These are phyloP conservation scores for Calliphora vicina DNA, from an alignment of 1,140 invertebrate species.

Conservation along the genomic window DNA sequence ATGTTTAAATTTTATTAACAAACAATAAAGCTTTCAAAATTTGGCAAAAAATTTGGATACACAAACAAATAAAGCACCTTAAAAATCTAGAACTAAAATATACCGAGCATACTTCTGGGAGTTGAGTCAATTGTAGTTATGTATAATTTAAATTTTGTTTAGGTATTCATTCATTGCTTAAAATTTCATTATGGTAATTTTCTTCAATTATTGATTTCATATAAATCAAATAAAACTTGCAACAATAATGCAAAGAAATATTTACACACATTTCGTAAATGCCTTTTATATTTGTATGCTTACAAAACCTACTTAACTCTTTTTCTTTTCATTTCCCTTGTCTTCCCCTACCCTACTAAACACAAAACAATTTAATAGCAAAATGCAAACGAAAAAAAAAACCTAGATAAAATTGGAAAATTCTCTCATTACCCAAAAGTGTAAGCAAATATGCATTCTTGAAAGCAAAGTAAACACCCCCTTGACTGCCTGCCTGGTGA, in stretches of 20 bases:
- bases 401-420: not conserved
- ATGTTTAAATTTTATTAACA: not conserved
- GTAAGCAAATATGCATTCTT: constrained; percentile 1
- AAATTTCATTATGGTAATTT: constrained; percentile 17
- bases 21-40: not conserved
- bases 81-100: not conserved
- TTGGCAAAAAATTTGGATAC: not conserved
- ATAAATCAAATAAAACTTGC: not conserved
- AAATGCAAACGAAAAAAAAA: not conserved
- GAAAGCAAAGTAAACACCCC: not conserved
- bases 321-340: too few relatives aligned
- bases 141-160: not conserved
- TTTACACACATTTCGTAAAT: too few relatives aligned
- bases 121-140: not conserved
- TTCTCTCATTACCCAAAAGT: not conserved
- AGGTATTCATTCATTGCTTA: not conserved
- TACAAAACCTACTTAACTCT: not conserved
- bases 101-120: not conserved
- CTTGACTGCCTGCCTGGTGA: not conserved
- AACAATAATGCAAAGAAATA: not conserved
- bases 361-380: not conserved
- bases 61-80: not conserved
- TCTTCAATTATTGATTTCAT: constrained; percentile 4
- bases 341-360: not conserved
- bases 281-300: not conserved